Conservation (phyloP, 1,140 invertebrate genomes). For the Himalopsyche phryganea region DNA sequence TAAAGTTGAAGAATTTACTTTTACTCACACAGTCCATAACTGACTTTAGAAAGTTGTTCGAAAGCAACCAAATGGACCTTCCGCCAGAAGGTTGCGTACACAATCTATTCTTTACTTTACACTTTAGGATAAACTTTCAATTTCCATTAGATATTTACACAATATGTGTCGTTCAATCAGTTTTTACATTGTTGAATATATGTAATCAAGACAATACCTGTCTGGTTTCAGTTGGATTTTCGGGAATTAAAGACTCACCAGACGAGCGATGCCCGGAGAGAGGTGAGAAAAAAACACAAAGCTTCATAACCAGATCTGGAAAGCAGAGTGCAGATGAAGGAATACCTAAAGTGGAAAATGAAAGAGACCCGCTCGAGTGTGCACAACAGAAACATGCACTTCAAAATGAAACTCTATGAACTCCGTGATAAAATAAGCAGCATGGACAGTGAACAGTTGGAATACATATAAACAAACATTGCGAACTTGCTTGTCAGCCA, state of each 20-base stretch:
- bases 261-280: slow-evolving; percentile 48
- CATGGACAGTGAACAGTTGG: neutral
- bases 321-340: slow-evolving; percentile 3
- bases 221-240: slow-evolving; percentile 56
- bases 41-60: no score
- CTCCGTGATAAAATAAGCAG: slow-evolving; percentile 1
- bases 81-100: no score
- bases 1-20: no score
- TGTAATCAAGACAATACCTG: neutral
- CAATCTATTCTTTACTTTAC: no score
- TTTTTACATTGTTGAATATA: no score
- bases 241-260: slow-evolving; percentile 55
- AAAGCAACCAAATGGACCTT: no score
- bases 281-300: slow-evolving; percentile 58
- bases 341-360: slow-evolving; percentile 9
- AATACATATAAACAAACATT: neutral
- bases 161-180: no score
- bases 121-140: no score
- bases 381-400: slow-evolving; percentile 13
- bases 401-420: slow-evolving; percentile 23
- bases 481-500: no score
- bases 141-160: no score
- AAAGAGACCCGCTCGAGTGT: slow-evolving; percentile 21
- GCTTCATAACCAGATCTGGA: slow-evolving; percentile 46
- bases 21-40: no score